A percentile compares a stretch with the other conserved stretches of the same genome.
Evolutionary conservation across 2,113 vertebrate genomes (phyloP).

Genomic region (Clinocottus analis): DNA sequence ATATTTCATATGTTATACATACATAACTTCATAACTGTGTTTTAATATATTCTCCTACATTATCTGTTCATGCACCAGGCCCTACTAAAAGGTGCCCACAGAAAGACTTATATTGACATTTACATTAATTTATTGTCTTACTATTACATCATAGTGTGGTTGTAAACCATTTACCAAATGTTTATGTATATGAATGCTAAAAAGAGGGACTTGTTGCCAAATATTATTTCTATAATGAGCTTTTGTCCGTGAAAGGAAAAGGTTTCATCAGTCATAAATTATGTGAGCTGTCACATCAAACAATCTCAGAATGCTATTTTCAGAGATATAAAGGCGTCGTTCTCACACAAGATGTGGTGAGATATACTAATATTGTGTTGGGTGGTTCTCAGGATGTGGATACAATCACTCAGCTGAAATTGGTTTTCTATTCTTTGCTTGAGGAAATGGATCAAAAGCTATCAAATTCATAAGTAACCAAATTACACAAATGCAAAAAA

Average conservation of each 20-base stretch:
- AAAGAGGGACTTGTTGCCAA: neutral
- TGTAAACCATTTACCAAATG: neutral
- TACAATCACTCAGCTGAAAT: conserved; percentile 29
- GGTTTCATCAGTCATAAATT: conserved; percentile 6
- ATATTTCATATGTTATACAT: neutral
- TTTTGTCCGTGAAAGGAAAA: conserved; percentile 8
- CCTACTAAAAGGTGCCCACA: neutral
- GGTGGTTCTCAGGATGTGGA: conserved; percentile 6
- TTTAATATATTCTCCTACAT: neutral
- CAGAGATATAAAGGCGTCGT: conserved; percentile 18
- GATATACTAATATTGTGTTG: neutral
- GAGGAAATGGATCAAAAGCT: conserved; percentile 31
- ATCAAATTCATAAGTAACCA: conserved; percentile 21
- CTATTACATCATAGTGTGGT: neutral
- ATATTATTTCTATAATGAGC: conserved; percentile 1
- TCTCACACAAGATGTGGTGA: neutral
- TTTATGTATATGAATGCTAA: neutral
- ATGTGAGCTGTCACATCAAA: conserved; percentile 43
- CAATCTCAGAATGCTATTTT: neutral
- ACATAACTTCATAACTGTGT: neutral
- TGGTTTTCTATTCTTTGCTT: neutral
- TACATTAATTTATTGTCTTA: neutral
- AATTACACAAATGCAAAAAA: conserved; percentile 38
- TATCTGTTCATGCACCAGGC: neutral
- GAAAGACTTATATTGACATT: neutral